Percentiles rank a stretch among this genome's conserved stretches.
phyloP scores from a whole-genome alignment of 2,113 vertebrate species.

The Apodemus sylvaticus region DNA sequence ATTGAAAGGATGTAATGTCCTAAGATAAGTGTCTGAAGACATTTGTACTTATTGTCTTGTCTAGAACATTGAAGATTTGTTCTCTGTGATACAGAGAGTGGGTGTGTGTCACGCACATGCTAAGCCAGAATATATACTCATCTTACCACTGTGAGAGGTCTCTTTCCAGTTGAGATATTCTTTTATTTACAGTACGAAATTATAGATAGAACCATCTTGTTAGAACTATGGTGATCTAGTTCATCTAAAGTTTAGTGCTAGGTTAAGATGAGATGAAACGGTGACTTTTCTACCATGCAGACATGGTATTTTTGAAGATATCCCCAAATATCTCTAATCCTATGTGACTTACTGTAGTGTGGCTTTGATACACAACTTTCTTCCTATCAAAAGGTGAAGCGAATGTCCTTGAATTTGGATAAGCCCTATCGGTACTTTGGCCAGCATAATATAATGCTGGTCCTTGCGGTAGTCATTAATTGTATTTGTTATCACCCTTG shows the following conservation, averaged over 20 bases:
- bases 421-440: background rate
- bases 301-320: background rate
- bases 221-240: background rate
- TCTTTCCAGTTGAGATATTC: background rate
- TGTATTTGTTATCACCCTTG: background rate
- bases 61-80: background rate
- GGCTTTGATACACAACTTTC: background rate
- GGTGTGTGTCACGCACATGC: background rate
- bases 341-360: background rate
- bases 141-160: background rate
- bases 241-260: background rate
- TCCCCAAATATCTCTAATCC: background rate
- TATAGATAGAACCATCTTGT: background rate
- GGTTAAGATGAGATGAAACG: constrained; percentile 32
- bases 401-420: background rate
- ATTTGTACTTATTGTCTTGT: background rate
- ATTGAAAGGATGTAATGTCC: background rate
- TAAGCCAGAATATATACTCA: background rate
- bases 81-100: background rate
- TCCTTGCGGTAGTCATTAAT: background rate
- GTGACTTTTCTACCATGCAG: background rate
- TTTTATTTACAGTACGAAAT: constrained; percentile 13
- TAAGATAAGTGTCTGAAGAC: background rate
- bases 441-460: background rate
- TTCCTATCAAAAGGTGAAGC: background rate